Percentiles rank a stretch among this genome's conserved stretches.
Conservation (phyloP, 2,113 vertebrate genomes). For the Tetraodon nigroviridis region DNA sequence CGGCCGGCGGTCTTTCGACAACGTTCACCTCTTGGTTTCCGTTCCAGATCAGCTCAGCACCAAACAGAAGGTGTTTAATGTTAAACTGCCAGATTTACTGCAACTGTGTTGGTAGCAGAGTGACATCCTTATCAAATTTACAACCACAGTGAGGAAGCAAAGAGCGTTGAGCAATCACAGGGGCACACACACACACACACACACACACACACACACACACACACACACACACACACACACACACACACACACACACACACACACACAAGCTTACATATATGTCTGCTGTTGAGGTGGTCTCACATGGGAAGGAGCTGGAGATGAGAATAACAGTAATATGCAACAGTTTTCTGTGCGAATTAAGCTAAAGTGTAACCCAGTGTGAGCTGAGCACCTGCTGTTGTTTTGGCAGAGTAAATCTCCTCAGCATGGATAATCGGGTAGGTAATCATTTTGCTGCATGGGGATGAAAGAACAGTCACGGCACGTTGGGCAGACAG, state of each 20-base stretch:
- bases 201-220: not conserved
- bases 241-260: not conserved
- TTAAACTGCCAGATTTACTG: slow-evolving; percentile 65
- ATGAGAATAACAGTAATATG: too few relatives aligned
- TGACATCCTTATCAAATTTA: slow-evolving; percentile 60
- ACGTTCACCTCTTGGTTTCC: slow-evolving; percentile 15
- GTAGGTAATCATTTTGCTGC: not conserved
- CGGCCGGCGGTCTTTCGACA: not conserved
- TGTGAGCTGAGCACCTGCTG: too few relatives aligned
- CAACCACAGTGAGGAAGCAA: slow-evolving; percentile 33
- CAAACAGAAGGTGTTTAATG: slow-evolving; percentile 22
- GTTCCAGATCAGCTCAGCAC: slow-evolving; percentile 1
- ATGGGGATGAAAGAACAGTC: not conserved
- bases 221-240: not conserved
- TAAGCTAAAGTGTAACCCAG: too few relatives aligned
- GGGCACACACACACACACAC: not conserved
- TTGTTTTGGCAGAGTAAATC: too few relatives aligned
- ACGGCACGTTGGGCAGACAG: not conserved
- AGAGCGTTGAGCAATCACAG: slow-evolving; percentile 43
- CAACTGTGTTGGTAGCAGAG: slow-evolving; percentile 38
- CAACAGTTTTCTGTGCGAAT: too few relatives aligned
- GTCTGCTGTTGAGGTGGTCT: not conserved
- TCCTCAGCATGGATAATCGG: too few relatives aligned
- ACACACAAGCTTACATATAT: not conserved
- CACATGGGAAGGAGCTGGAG: too few relatives aligned